Base-by-base conservation (phyloP, 2,113 vertebrate species). In the Hippocampus mohnikei region DNA sequence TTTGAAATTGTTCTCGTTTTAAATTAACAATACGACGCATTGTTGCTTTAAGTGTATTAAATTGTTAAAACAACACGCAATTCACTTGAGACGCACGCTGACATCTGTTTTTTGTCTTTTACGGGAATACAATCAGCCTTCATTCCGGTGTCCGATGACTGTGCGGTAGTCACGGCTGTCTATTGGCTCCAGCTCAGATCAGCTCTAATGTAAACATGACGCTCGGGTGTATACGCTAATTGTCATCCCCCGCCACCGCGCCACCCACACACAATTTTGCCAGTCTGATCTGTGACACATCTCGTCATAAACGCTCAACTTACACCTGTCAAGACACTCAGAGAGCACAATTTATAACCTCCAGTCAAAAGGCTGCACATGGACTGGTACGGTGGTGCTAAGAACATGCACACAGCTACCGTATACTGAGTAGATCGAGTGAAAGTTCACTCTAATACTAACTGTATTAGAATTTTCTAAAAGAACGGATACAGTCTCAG, bases 141-240 rank as follows among this genome's bases (percentile, higher is more conserved):
- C 56, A 59, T 29, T 59, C 25, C 25, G 56, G 56, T 33, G 56
- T 59, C 56, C 56, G 25, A 59, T 59, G 56, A 59, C 56, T 59
- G 7, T 16, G 56, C 13, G 27, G 56, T 29, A 59, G 56, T 18
- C 27, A 18, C 56, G 27, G 56, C 5, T 59, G 27, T 59, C 20
- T 60, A 60, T 60, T 16, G 21, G 58, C 27, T 60, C 58, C 58
- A 33, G 58, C 27, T 60, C 58, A 29, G 58, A 60, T 33, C 27
- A 33, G 27, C 58, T 18, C 15, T 8, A 37, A 60, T 33, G 27
- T 33, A 60, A 33, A 60, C 27, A 33, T 60, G 58, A 60, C 27
- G 37, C 58, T 8, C 15, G 52, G 52, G 52, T 55, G 21, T 55
- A 23, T 18, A 55, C 1, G 58, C 58, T 60, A 60, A 60, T 59